Evolutionary conservation across 1,140 invertebrate species (phyloP).

Genomic region (Agrilus planipennis): DNA sequence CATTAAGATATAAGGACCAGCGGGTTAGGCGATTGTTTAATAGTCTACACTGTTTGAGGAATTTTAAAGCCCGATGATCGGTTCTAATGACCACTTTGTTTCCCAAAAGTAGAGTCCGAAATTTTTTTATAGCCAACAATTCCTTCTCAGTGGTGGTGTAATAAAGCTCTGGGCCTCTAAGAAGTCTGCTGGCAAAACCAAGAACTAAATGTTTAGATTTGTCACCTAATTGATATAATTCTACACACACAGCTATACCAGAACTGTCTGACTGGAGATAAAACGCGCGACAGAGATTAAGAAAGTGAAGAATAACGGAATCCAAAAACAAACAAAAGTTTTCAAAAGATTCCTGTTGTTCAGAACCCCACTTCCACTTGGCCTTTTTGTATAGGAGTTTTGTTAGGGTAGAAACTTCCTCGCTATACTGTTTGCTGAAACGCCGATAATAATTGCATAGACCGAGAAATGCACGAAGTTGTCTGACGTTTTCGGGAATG

Average conservation of each 20-base stretch:
- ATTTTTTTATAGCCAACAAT: constrained; percentile 26
- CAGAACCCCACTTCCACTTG: constrained; percentile 4
- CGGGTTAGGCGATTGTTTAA: constrained; percentile 31
- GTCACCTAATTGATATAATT: constrained; percentile 16
- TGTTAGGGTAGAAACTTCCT: constrained; percentile 16
- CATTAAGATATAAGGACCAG: constrained; percentile 33
- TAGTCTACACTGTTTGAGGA: constrained; percentile 31
- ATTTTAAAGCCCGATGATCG: constrained; percentile 36
- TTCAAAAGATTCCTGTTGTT: constrained; percentile 6
- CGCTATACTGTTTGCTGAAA: constrained; percentile 21
- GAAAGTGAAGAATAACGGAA: constrained; percentile 16
- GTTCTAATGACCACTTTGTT: constrained; percentile 26
- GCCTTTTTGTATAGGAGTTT: constrained; percentile 20
- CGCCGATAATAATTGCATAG: constrained; percentile 29
- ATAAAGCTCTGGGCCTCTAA: constrained; percentile 14
- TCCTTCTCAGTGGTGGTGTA: constrained; percentile 29
- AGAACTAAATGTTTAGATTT: constrained; percentile 9
- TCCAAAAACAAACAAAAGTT: constrained; percentile 13
- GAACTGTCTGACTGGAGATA: constrained; percentile 25
- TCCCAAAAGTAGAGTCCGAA: constrained; percentile 21
- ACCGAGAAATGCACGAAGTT: constrained; percentile 30
- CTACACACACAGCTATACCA: constrained; percentile 15
- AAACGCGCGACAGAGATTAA: constrained; percentile 16
- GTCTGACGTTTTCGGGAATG: constrained; percentile 21
- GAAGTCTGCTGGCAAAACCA: constrained; percentile 16